These are phyloP conservation scores for Ophthalmolycus amberensis DNA, from an alignment of 2,113 vertebrate species.

Conservation along the genomic window DNA sequence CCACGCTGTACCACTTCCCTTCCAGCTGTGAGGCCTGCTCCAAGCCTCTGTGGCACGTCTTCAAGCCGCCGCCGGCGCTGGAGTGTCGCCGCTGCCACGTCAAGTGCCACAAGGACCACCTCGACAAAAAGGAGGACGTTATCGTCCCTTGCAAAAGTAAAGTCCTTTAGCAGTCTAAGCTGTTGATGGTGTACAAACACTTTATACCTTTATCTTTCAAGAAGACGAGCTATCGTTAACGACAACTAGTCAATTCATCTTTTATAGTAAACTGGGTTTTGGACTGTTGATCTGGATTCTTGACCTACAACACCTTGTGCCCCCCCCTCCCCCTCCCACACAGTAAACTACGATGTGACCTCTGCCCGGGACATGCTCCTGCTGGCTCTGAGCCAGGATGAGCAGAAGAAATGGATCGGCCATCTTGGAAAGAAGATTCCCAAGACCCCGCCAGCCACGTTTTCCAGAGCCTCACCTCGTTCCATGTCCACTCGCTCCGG, in stretches of 20 bases:
- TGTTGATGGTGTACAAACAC: not conserved
- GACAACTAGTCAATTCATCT: not conserved
- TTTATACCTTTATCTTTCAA: not conserved
- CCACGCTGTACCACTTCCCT: slow-evolving; percentile 98
- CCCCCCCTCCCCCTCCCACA: not conserved
- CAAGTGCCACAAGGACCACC: slow-evolving; percentile 98
- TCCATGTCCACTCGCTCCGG: slow-evolving; percentile 93
- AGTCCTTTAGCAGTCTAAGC: not conserved
- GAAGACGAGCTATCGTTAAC: not conserved
- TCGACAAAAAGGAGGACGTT: slow-evolving; percentile 98
- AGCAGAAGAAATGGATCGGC: slow-evolving; percentile 99
- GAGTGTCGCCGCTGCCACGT: slow-evolving; percentile 98
- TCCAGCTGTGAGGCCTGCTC: slow-evolving; percentile 98
- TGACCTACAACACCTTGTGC: not conserved
- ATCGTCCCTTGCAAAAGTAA: slow-evolving; percentile 99
- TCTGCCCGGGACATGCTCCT: slow-evolving; percentile 97
- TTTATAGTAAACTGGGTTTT: not conserved
- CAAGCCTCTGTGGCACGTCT: slow-evolving; percentile 98
- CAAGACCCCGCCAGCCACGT: slow-evolving; percentile 93
- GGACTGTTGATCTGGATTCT: not conserved
- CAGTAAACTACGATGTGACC: slow-evolving; percentile 98
- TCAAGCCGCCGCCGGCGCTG: slow-evolving; percentile 95
- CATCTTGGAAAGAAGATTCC: slow-evolving; percentile 99
- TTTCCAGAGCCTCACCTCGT: slow-evolving; percentile 94
- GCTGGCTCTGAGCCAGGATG: slow-evolving; percentile 94